Evolutionary conservation across 2,797 vertebrate species (phyloP).

Genomic region (Sarcophilus harrisii): DNA sequence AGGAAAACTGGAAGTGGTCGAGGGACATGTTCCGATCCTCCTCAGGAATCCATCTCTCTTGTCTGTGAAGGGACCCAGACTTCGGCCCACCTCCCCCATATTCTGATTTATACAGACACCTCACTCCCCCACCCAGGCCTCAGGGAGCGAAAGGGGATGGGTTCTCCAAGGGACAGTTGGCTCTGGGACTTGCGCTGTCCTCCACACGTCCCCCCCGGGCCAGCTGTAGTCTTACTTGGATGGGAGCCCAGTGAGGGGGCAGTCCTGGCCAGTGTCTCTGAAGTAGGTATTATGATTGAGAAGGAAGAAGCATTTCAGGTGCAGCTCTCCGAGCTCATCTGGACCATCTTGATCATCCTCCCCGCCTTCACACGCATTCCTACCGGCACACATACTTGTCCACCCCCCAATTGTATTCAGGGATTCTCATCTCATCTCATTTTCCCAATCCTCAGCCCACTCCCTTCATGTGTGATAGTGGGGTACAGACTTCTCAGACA

Average conservation of each 20-base stretch:
- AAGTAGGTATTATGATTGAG: not conserved
- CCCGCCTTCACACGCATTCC: not conserved
- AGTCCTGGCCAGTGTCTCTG: not conserved
- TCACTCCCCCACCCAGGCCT: not conserved
- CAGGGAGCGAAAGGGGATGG: not conserved
- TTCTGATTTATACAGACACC: not conserved
- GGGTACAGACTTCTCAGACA: slow-evolving; percentile 66
- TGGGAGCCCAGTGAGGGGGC: not conserved
- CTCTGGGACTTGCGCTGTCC: not conserved
- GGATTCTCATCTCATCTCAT: not conserved
- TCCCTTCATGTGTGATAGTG: not conserved
- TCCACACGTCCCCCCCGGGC: not conserved
- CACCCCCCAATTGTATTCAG: not conserved
- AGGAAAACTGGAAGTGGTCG: not conserved
- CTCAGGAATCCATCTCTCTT: not conserved
- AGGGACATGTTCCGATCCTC: not conserved
- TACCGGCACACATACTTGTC: not conserved
- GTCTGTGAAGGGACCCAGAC: not conserved
- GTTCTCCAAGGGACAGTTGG: not conserved
- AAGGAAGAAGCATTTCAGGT: not conserved
- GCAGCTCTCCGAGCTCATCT: not conserved
- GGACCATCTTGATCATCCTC: not conserved
- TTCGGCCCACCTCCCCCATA: not conserved
- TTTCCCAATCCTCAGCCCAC: not conserved
- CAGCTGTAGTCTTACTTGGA: not conserved